Conservation (phyloP, 2,797 vertebrate species). For the Hyperoplus lanceolatus region DNA sequence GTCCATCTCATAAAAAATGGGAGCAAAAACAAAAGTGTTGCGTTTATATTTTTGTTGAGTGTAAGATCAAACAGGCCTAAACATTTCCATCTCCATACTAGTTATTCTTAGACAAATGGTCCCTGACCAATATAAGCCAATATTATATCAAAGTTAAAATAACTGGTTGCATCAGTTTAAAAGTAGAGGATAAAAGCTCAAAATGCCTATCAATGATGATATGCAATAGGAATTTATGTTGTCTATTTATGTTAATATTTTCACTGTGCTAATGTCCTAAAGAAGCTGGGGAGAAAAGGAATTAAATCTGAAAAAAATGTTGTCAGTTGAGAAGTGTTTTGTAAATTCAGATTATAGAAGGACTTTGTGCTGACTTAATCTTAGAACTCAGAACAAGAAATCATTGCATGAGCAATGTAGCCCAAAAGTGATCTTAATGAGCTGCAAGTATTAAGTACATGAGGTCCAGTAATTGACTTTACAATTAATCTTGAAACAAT, state of each 20-base stretch:
- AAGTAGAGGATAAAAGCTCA: constrained; percentile 42
- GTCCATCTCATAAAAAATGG: too few species aligned
- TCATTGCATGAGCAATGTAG: neutral
- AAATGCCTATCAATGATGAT: neutral
- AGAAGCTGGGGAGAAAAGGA: constrained; percentile 50
- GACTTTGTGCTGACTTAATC: constrained; percentile 38
- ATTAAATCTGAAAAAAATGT: constrained; percentile 43
- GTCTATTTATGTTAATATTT: neutral
- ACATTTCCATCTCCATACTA: constrained; percentile 16
- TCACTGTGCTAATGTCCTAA: constrained; percentile 42
- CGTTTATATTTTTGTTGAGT: too few species aligned
- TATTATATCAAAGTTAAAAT: constrained; percentile 31
- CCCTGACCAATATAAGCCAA: constrained; percentile 25
- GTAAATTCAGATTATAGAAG: constrained; percentile 50
- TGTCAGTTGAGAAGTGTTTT: constrained; percentile 51
- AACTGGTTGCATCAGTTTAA: neutral
- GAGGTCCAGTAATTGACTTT: neutral
- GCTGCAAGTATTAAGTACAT: neutral
- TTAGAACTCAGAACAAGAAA: neutral
- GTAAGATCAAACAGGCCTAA: constrained; percentile 41
- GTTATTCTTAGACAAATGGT: constrained; percentile 15
- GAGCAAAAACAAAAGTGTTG: too few species aligned
- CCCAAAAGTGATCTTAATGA: constrained; percentile 1
- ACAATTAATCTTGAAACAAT: neutral
- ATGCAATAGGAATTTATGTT: neutral